Evolutionary conservation across 2,797 vertebrate genomes (phyloP).

Genomic region (Crax fasciolata): DNA sequence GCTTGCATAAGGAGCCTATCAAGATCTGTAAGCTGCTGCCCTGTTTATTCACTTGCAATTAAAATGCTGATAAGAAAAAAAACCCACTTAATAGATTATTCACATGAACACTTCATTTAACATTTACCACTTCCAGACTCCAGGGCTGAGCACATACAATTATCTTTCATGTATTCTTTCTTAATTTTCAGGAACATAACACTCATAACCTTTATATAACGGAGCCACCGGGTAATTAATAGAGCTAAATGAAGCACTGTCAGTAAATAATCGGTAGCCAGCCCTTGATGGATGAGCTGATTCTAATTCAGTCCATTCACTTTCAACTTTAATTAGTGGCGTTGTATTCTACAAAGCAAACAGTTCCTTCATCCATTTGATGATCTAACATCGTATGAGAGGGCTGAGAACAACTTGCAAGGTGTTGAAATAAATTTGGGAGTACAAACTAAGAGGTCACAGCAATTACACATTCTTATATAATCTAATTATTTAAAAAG

Average conservation of each 20-base stretch:
- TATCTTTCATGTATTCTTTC: constrained; percentile 39
- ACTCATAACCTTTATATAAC: constrained; percentile 51
- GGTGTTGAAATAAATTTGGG: constrained; percentile 26
- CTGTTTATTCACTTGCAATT: constrained; percentile 33
- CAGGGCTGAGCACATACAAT: neutral
- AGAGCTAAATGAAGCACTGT: constrained; percentile 51
- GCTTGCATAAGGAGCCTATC: neutral
- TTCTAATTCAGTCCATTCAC: constrained; percentile 61
- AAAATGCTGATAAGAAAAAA: neutral
- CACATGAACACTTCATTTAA: constrained; percentile 30
- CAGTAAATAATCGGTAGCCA: constrained; percentile 62
- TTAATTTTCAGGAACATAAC: constrained; percentile 42
- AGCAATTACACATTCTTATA: neutral
- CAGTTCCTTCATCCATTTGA: constrained; percentile 26
- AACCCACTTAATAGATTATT: neutral
- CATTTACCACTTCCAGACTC: neutral
- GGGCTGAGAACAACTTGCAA: constrained; percentile 13
- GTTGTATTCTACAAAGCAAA: constrained; percentile 60
- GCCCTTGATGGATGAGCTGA: constrained; percentile 60
- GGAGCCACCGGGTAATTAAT: constrained; percentile 55
- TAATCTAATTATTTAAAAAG: constrained; percentile 1
- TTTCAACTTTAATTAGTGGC: constrained; percentile 65
- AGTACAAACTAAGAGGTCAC: neutral
- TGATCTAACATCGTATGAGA: neutral
- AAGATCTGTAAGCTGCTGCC: neutral